Base-by-base conservation (phyloP, 2,113 vertebrate genomes). In the Megaceryle maxima region DNA sequence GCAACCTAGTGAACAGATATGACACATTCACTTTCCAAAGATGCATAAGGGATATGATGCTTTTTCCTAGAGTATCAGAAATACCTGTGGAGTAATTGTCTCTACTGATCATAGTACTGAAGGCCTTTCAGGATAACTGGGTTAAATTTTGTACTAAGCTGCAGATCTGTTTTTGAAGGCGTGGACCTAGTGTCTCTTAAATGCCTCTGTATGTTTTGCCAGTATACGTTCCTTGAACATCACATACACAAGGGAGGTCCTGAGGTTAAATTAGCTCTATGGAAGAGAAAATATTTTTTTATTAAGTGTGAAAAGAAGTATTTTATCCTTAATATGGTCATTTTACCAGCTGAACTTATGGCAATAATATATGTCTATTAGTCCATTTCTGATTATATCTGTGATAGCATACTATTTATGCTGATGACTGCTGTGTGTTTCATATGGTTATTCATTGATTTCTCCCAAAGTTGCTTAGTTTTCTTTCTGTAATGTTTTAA, bases 41-140 rank as follows among this genome's bases (percentile, higher is more conserved):
- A 7, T 33, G 6, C 3, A 0, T 15, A 41, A 55, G 2, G 12
- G 24, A 17, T 11, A 35, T 31, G 7, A 10, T 16, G 12, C 2
- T 80, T 69, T 63, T 41, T 43, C 37, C 25, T 57, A 39, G 33
- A 72, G 7, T 56, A 53, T 35, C 11, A 79, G 39, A 77, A 93
- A 68, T 33, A 72, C 31, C 13, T 84, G 50, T 80, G 39, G 76
- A 64, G 4, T 76, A 25, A 43, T 56, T 43, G 22, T 6, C 4
- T 62, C 19, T 80, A 19, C 33, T 53, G 25, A 43, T 62, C 4
- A 12, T 11, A 14, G 16, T 35, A 43, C 48, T 62, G 50, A 74
- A 21, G 14, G 9, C 26, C 37, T 21, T 87, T 88, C 41, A 85
- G 74, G 57, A 50, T 37, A 44, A 19, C 28, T 24, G 10, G 5